Base-by-base conservation (phyloP, 2,113 vertebrate species). In the Melanerpes aurifrons region DNA sequence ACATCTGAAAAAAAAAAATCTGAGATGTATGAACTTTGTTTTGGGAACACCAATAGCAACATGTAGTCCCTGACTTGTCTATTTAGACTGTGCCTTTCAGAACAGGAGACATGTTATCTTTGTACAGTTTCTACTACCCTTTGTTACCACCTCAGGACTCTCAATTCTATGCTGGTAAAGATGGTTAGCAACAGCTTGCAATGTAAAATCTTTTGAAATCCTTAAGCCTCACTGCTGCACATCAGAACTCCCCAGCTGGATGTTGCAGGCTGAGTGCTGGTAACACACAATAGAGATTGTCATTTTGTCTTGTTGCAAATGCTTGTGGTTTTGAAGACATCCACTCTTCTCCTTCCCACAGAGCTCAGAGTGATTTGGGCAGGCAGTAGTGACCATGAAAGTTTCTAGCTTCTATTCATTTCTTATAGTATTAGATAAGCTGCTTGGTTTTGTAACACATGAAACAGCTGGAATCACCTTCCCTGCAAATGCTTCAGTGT, bases 311-410 rank as follows among this genome's bases (percentile, higher is more conserved):
- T 11, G 0, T 58, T 78, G 32, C 37, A 73, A 87, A 81, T 82
- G 75, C 61, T 63, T 89, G 87, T 91, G 91, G 78, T 91, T 96
- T 89, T 83, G 79, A 56, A 91, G 72, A 81, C 67, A 50, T 54
- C 75, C 57, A n/a, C 81, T 90, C 48, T 80, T 62, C n/a, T 82
- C 64, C 66, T 93, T 91, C 87, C 71, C 74, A 47, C 79, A 32
- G 66, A 86, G 80, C 71, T 90, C 72, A 12, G 74, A 58, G 59
- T 57, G 81, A 82, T 32, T 63, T 21, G 57, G 68, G 32, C 32
- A 18, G 8, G 61, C 37, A 29, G 61, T 15, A 54, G 43, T 12
- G 68, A 77, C 78, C 22, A 0, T 67, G 71, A 67, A 92, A 67
- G 43, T 37, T 87, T 85, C 68, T 93, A 68, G 28, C 57, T 91